Conservation (phyloP, 2,888 invertebrate species). For the Chymomyza fuscimana region DNA sequence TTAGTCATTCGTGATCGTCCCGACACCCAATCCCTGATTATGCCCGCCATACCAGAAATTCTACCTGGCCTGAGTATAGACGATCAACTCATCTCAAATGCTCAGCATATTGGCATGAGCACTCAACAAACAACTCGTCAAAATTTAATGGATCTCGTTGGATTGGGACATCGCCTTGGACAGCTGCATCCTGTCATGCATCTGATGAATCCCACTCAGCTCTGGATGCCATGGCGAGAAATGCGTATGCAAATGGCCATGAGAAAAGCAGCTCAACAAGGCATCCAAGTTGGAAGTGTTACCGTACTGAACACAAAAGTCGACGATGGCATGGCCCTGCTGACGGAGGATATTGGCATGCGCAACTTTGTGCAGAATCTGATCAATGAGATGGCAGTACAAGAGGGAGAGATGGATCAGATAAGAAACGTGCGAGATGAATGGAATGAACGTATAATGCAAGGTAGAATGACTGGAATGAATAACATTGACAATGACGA, state of each 20-base stretch:
- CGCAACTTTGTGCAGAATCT: constrained; percentile 59
- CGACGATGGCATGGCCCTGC: constrained; percentile 33
- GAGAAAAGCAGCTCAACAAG: constrained; percentile 15
- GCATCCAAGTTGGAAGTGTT: constrained; percentile 23
- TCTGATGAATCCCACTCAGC: constrained; percentile 34
- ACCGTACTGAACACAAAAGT: constrained; percentile 41
- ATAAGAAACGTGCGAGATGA: neutral
- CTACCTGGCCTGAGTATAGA: constrained; percentile 62
- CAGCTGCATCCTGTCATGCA: constrained; percentile 27
- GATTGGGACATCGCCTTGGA: constrained; percentile 29
- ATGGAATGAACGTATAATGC: neutral
- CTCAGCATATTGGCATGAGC: constrained; percentile 28
- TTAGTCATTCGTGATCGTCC: constrained; percentile 64
- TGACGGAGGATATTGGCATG: constrained; percentile 68
- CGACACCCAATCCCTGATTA: constrained; percentile 60
- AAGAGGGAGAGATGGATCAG: constrained; percentile 24
- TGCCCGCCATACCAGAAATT: constrained; percentile 69
- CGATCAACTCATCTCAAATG: constrained; percentile 43
- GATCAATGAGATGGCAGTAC: constrained; percentile 54
- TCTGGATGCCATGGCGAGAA: constrained; percentile 67
- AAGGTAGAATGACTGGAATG: neutral
- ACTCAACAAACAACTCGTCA: constrained; percentile 29
- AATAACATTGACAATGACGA: neutral
- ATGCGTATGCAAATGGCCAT: constrained; percentile 55
- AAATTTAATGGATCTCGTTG: constrained; percentile 56